Percentiles rank a stretch among this genome's conserved stretches.
These are phyloP conservation scores for Octodonta nipae DNA, from an alignment of 2,888 invertebrate species.

Conservation along the genomic window DNA sequence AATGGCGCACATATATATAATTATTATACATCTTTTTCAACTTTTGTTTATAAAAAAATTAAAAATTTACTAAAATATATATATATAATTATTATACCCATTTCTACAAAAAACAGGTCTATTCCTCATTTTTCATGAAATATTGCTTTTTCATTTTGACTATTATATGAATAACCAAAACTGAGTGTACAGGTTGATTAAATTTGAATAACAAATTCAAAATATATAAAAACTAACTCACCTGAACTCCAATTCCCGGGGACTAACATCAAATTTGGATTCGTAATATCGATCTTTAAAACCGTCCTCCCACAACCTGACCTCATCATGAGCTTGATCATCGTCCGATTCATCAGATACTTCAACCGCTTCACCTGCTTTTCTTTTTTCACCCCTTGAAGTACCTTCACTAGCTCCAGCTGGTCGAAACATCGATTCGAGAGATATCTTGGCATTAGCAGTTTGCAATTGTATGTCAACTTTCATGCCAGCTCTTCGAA, in stretches of 20 bases:
- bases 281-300: conserved; percentile 97
- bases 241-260: conserved; percentile 71
- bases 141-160: too few species aligned
- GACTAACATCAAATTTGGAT: conserved; percentile 74
- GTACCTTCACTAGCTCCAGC: conserved; percentile 22
- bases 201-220: not conserved
- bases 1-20: too few species aligned
- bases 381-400: conserved; percentile 40
- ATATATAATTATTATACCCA: too few species aligned
- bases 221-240: conserved; percentile 18
- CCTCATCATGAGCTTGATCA: conserved; percentile 73
- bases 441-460: conserved; percentile 20
- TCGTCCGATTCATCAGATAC: conserved; percentile 44
- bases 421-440: conserved; percentile 41
- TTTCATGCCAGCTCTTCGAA: conserved; percentile 50
- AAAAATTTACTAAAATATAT: too few species aligned
- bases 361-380: conserved; percentile 15
- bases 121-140: not conserved
- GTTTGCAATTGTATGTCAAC: conserved; percentile 14
- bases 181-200: not conserved
- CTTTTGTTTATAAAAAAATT: too few species aligned
- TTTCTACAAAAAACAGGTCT: too few species aligned
- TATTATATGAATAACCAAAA: too few species aligned
- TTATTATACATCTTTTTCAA: too few species aligned
- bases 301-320: conserved; percentile 88